Evolutionary conservation across 2,888 invertebrate genomes (phyloP).

Genomic region (Anarsia innoxiella): DNA sequence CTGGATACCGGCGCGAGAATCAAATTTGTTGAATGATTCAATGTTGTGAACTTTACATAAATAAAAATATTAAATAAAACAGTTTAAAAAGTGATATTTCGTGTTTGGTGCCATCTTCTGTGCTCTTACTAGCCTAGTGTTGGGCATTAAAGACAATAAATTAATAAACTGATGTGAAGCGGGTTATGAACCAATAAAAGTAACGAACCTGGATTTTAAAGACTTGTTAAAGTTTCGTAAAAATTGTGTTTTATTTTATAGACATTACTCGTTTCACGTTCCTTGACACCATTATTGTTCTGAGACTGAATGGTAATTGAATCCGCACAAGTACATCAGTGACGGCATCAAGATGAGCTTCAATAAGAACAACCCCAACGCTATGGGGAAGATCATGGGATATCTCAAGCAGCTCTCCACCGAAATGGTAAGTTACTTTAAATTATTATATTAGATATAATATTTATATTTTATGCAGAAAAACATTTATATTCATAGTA

Average conservation of each 20-base stretch:
- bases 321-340: constrained; percentile 20
- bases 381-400: constrained; percentile 70
- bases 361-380: constrained; percentile 69
- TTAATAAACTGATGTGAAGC: constrained; percentile 48
- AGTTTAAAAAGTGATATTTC: constrained; percentile 48
- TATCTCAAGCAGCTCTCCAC: constrained; percentile 69
- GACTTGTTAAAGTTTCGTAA: constrained; percentile 28
- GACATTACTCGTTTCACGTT: constrained; percentile 64
- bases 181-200: constrained; percentile 40
- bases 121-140: constrained; percentile 9
- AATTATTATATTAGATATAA: not conserved
- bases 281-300: constrained; percentile 41
- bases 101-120: constrained; percentile 31
- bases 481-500: constrained; percentile 10
- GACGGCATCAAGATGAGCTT: constrained; percentile 65
- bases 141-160: too few species aligned
- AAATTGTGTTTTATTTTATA: constrained; percentile 48
- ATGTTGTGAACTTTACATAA: constrained; percentile 24
- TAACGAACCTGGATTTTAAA: constrained; percentile 58
- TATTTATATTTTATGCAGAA: constrained; percentile 4
- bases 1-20: constrained; percentile 50
- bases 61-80: too few species aligned
- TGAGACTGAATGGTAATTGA: constrained; percentile 19
- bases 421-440: constrained; percentile 58
- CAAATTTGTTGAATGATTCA: constrained; percentile 37